phyloP scores from a whole-genome alignment of 2,797 vertebrate species.

The Syngnathus acus region DNA sequence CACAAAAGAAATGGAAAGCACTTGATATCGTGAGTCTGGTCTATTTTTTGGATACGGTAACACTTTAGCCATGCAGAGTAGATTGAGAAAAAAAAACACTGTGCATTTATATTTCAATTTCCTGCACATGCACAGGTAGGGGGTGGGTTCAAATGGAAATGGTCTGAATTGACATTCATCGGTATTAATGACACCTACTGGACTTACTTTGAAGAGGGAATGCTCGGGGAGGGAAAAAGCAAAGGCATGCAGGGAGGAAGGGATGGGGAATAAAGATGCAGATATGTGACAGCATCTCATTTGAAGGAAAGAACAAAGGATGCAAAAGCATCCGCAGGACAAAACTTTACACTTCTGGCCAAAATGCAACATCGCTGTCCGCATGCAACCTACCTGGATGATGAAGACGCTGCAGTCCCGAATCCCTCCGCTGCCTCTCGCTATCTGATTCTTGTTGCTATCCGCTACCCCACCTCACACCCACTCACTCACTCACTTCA shows the following conservation, averaged over 20 bases:
- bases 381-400: not conserved
- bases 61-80: not conserved
- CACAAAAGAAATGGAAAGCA: not conserved
- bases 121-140: not conserved
- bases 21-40: not conserved
- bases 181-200: not conserved
- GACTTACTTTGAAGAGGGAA: not conserved
- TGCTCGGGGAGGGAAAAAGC: not conserved
- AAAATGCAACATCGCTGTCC: not conserved
- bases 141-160: not conserved
- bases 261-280: not conserved
- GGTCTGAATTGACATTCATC: not conserved
- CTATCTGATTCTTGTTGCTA: slow-evolving; percentile 4
- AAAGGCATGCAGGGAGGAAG: not conserved
- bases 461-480: not conserved
- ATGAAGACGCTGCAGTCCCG: not conserved
- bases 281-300: not conserved
- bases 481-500: not conserved
- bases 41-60: not conserved
- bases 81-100: too few species aligned
- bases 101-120: not conserved
- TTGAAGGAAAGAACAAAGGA: not conserved
- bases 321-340: too few species aligned
- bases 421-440: not conserved
- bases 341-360: not conserved